phyloP scores from a whole-genome alignment of 2,888 invertebrate genomes.

The Thyatira batis region DNA sequence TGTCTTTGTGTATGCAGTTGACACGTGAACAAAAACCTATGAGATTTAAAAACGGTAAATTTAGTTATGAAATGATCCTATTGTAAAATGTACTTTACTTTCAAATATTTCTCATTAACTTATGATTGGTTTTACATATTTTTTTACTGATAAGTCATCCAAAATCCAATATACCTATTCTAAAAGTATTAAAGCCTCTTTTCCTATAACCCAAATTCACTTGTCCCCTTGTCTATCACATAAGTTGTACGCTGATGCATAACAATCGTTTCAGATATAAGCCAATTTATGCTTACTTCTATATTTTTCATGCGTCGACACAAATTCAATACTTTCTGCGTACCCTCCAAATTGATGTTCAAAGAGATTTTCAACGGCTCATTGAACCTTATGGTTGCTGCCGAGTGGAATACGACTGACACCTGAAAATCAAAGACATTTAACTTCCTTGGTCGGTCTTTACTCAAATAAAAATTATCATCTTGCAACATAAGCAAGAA shows the following conservation, averaged over 20 bases:
- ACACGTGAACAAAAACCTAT: constrained; percentile 47
- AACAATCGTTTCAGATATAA: constrained; percentile 5
- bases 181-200: no score
- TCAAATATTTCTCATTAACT: no score
- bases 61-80: no score
- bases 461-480: no score
- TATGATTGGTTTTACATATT: no score
- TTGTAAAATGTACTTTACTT: no score
- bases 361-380: constrained; percentile 36
- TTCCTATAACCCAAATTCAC: neutral
- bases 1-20: constrained; percentile 44
- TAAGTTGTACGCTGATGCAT: neutral
- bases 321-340: constrained; percentile 36
- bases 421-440: constrained; percentile 59
- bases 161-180: no score
- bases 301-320: constrained; percentile 37
- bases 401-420: constrained; percentile 49
- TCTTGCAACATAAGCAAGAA: neutral
- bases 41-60: neutral
- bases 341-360: constrained; percentile 41
- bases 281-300: constrained; percentile 31
- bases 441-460: no score
- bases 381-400: constrained; percentile 43
- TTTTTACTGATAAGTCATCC: no score
- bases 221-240: neutral